phyloP scores from a whole-genome alignment of 2,888 invertebrate genomes.

The Lasioglossum villosulum region DNA sequence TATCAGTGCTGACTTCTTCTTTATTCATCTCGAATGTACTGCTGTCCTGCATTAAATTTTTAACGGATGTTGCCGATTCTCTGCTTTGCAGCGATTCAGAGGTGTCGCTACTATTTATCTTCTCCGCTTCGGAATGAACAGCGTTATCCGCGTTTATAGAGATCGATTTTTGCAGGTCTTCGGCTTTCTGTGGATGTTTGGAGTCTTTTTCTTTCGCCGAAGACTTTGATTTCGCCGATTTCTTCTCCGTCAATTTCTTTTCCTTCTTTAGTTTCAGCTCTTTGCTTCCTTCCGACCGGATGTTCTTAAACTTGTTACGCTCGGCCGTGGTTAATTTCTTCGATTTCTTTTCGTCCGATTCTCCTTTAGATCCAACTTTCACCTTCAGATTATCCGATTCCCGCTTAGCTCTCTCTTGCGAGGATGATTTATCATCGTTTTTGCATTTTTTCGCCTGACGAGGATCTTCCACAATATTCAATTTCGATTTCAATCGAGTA shows the following conservation, averaged over 20 bases:
- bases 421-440: neutral
- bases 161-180: neutral
- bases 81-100: neutral
- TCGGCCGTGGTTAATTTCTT: constrained; percentile 42
- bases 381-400: neutral
- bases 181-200: constrained; percentile 3
- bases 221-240: neutral
- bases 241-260: constrained; percentile 27
- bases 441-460: neutral
- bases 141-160: too few relatives aligned
- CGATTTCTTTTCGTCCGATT: neutral
- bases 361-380: neutral
- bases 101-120: neutral
- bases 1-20: neutral
- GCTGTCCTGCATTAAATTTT: neutral
- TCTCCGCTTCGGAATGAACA: neutral
- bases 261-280: constrained; percentile 77
- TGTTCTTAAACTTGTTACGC: constrained; percentile 73
- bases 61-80: neutral
- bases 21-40: neutral
- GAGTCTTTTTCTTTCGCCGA: constrained; percentile 4
- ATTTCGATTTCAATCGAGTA: neutral
- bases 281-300: constrained; percentile 78
- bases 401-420: neutral
- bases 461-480: neutral